phyloP scores from a whole-genome alignment of 37 sponge, comb jelly and placozoan genomes.

The Hexactinellida sp. region DNA sequence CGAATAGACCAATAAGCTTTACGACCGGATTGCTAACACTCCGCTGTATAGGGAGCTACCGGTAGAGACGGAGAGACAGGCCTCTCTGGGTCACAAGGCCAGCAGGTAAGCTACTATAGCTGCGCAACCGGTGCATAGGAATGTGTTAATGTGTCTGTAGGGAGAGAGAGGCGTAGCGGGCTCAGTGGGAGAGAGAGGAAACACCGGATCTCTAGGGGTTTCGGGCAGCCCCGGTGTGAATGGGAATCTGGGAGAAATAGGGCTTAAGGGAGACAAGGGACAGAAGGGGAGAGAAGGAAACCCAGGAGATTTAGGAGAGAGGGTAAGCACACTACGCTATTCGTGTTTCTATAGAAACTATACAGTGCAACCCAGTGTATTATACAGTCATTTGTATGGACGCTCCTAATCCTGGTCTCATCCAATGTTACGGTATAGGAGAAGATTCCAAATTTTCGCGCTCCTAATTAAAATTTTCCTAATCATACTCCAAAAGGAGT shows the following conservation, averaged over 20 bases:
- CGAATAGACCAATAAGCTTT: not conserved
- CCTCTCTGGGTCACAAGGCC: not conserved
- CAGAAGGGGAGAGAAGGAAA: slow-evolving; percentile 36
- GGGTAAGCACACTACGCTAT: not conserved
- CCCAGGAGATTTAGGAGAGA: slow-evolving; percentile 16
- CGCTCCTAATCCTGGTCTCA: no score
- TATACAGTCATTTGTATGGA: no score
- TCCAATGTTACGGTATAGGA: no score
- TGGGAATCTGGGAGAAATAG: slow-evolving; percentile 51
- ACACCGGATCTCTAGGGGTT: slow-evolving; percentile 46
- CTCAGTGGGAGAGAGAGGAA: slow-evolving; percentile 33
- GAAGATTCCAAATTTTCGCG: no score
- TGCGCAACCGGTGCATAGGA: not conserved
- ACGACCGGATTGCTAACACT: no score
- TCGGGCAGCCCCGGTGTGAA: slow-evolving; percentile 29
- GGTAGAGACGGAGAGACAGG: not conserved
- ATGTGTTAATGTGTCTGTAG: not conserved
- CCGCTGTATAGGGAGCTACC: not conserved
- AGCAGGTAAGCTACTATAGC: not conserved
- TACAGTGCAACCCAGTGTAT: no score
- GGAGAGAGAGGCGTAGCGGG: slow-evolving; percentile 51
- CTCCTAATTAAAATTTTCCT: no score
- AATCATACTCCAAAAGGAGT: no score
- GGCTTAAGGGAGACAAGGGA: slow-evolving; percentile 41
- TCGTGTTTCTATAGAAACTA: no score